These are phyloP conservation scores for Scaptomyza caliginosa DNA, from an alignment of 2,888 invertebrate genomes.

Conservation along the genomic window DNA sequence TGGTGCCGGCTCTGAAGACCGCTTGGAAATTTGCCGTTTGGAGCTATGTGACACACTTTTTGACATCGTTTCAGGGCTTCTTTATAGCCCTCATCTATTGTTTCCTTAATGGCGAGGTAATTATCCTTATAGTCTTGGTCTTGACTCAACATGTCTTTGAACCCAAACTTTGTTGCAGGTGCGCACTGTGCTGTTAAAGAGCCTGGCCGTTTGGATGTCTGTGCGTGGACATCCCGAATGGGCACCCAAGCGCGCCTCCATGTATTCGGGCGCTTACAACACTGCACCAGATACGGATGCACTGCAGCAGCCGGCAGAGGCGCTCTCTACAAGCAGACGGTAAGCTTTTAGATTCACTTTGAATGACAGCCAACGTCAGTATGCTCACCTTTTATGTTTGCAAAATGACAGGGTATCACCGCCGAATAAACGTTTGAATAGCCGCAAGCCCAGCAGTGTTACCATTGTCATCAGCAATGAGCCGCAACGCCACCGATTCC, in stretches of 20 bases:
- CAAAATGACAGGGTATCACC: constrained; percentile 65
- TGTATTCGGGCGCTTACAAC: constrained; percentile 83
- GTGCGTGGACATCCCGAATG: constrained; percentile 83
- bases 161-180: constrained; percentile 81
- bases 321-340: constrained; percentile 61
- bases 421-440: constrained; percentile 59
- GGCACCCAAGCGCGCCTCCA: constrained; percentile 82
- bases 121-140: constrained; percentile 59
- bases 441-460: constrained; percentile 63
- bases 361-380: no score
- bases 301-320: constrained; percentile 70
- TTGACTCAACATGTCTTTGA: no score
- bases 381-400: background rate
- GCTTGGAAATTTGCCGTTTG: constrained; percentile 90
- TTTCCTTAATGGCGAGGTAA: constrained; percentile 92
- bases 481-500: constrained; percentile 48
- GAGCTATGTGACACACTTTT: constrained; percentile 91
- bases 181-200: constrained; percentile 84
- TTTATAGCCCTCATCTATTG: constrained; percentile 92
- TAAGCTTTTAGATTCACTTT: no score
- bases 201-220: constrained; percentile 84
- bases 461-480: constrained; percentile 65
- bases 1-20: constrained; percentile 88
- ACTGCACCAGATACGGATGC: constrained; percentile 83
- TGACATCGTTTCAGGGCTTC: constrained; percentile 93